Conservation (phyloP, 2,797 vertebrate species). For the Rousettus madagascariensis region DNA sequence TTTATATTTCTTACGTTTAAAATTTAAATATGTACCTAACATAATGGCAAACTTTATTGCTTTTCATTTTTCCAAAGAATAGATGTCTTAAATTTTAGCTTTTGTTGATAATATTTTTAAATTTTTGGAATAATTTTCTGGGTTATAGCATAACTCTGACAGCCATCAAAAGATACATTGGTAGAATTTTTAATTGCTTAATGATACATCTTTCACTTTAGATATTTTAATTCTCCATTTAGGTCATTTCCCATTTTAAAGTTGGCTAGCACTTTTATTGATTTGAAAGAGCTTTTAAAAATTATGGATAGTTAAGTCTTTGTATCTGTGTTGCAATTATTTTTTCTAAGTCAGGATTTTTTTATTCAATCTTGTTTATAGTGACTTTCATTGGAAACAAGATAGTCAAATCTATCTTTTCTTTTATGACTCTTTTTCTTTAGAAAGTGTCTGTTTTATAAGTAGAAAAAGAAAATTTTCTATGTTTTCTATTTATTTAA, state of each 20-base stretch:
- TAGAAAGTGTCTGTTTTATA: neutral
- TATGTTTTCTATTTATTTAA: neutral
- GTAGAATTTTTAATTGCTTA: conserved; percentile 10
- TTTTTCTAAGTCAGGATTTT: neutral
- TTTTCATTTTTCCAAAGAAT: neutral
- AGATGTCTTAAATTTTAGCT: neutral
- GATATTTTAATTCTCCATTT: neutral
- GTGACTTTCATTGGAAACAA: neutral
- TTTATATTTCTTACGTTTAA: neutral
- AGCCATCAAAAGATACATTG: neutral
- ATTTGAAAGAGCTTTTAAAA: neutral
- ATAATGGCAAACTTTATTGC: neutral
- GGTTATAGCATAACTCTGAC: neutral
- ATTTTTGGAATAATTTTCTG: neutral
- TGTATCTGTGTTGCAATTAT: neutral
- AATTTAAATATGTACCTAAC: neutral
- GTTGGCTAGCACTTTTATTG: neutral
- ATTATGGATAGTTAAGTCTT: neutral
- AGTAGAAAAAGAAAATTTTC: neutral
- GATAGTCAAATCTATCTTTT: neutral
- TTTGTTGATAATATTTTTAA: neutral
- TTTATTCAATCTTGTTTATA: neutral
- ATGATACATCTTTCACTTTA: neutral
- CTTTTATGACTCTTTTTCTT: neutral
- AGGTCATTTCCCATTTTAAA: neutral